These are phyloP conservation scores for Remorina albescens DNA, from an alignment of 2,797 vertebrate species.

Conservation along the genomic window DNA sequence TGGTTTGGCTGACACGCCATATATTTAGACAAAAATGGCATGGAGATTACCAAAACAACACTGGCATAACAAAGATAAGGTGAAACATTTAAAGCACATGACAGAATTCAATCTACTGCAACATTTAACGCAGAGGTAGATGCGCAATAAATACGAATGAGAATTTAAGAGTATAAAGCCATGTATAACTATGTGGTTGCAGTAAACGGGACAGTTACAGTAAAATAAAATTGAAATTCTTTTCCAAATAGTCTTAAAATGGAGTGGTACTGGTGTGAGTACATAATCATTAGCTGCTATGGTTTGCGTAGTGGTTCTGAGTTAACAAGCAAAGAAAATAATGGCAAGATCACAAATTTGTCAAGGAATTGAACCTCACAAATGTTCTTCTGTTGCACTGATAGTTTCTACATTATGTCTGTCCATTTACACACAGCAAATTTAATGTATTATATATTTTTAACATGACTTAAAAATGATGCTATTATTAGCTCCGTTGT, in stretches of 20 bases:
- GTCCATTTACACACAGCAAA: neutral
- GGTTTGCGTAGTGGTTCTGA: constrained; percentile 40
- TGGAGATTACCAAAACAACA: constrained; percentile 40
- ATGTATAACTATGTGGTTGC: constrained; percentile 26
- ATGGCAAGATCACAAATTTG: neutral
- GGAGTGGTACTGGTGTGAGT: constrained; percentile 48
- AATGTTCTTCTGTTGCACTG: neutral
- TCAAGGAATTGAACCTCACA: neutral
- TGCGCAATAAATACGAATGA: constrained; percentile 71
- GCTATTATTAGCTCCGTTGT: neutral
- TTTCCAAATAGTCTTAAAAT: neutral
- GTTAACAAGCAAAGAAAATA: neutral
- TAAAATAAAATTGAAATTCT: constrained; percentile 11
- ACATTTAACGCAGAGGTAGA: constrained; percentile 71
- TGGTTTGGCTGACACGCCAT: constrained; percentile 30
- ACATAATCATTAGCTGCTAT: constrained; percentile 21
- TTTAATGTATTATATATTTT: too few species aligned
- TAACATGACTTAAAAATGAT: neutral
- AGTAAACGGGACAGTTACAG: constrained; percentile 26
- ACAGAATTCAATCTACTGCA: constrained; percentile 31
- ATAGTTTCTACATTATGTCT: neutral
- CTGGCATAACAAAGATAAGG: constrained; percentile 42
- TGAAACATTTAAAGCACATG: constrained; percentile 40
- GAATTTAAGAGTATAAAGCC: constrained; percentile 19
- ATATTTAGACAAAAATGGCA: constrained; percentile 38